Percentiles rank a stretch among this genome's conserved stretches.
Conservation (phyloP, 2,888 invertebrate species). For the Kryphioiulus occultus region DNA sequence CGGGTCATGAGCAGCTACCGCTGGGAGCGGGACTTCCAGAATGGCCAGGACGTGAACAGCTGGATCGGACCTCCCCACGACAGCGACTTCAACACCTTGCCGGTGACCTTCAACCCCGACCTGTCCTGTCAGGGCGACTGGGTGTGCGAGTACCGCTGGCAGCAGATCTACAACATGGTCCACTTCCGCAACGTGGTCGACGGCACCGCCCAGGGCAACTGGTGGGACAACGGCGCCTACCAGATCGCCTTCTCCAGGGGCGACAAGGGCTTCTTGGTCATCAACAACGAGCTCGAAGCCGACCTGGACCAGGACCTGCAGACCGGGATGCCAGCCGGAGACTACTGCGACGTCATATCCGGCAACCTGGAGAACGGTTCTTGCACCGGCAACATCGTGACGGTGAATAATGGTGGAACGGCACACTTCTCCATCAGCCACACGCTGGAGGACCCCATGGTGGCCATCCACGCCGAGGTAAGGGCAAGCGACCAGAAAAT, state of each 20-base stretch:
- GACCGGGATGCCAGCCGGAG: constrained; percentile 69
- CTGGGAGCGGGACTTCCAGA: constrained; percentile 67
- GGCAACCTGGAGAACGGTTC: constrained; percentile 68
- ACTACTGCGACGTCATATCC: constrained; percentile 85
- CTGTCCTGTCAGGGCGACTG: constrained; percentile 72
- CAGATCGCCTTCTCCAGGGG: constrained; percentile 62
- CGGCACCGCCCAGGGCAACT: constrained; percentile 58
- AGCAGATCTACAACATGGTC: constrained; percentile 76
- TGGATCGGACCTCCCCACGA: constrained; percentile 74
- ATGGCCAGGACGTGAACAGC: constrained; percentile 55
- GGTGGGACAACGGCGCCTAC: constrained; percentile 60
- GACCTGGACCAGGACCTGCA: constrained; percentile 59
- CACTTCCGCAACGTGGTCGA: constrained; percentile 59
- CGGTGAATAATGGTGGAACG: constrained; percentile 69
- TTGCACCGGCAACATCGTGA: constrained; percentile 73
- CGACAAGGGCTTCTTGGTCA: constrained; percentile 61
- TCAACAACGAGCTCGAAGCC: constrained; percentile 59
- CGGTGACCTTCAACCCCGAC: constrained; percentile 73
- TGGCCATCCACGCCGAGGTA: constrained; percentile 72
- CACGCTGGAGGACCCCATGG: constrained; percentile 69
- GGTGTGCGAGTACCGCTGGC: constrained; percentile 87
- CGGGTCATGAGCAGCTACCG: constrained; percentile 86
- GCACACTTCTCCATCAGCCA: constrained; percentile 68
- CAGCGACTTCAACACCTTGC: constrained; percentile 69
- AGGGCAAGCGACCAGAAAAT: too few relatives aligned